Base-by-base conservation (phyloP, 2,888 invertebrate species). In the Iphiclides podalirius region DNA sequence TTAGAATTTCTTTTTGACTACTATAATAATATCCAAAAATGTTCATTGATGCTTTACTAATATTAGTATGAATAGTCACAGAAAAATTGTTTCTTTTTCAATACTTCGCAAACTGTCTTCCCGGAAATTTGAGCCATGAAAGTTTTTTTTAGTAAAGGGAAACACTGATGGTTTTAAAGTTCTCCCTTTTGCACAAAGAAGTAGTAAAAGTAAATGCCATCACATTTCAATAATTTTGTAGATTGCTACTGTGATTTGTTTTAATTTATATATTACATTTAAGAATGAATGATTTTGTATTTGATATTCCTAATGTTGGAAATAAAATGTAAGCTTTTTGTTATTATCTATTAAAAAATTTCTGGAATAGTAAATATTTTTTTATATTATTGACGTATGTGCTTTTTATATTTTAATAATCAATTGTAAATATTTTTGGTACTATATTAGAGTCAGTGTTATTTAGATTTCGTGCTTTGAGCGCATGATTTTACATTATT, bases 211-310 rank as follows among this genome's bases (percentile, higher is more conserved):
- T 53, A n/a, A n/a, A n/a, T n/a, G n/a, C 67, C 79, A 81, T 83
- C 79, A 82, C 81, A 79, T 68, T 73, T 64, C 58, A 68, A 67
- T 65, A 66, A 68, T 63, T 66, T 62, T 68, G 66, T 73, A 67
- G 63, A 70, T 72, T 69, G 70, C 75, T 78, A 84, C 86, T 85
- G 86, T 86, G 86, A 86, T 86, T 85, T 77, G 77, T 79, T 79
- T 84, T 77, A 67, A 74, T 75, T 75, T 76, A 74, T 71, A 64
- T 66, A 61, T 63, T 64, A 67, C 61, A 67, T 66, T 64, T 62
- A 67, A 63, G 68, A 65, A 60, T 59, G 59, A 67, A 70, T 66
- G 60, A 13, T 66, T 72, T 72, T 68, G 57, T 72, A 76, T 70
- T 70, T 59, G 68, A 72, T 64, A 78, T 79, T 80, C 77, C 77